Evolutionary conservation across 2,797 vertebrate genomes (phyloP), one percentile per base, ranked within the genome.

Genomic region (Phoebastria nigripes): DNA sequence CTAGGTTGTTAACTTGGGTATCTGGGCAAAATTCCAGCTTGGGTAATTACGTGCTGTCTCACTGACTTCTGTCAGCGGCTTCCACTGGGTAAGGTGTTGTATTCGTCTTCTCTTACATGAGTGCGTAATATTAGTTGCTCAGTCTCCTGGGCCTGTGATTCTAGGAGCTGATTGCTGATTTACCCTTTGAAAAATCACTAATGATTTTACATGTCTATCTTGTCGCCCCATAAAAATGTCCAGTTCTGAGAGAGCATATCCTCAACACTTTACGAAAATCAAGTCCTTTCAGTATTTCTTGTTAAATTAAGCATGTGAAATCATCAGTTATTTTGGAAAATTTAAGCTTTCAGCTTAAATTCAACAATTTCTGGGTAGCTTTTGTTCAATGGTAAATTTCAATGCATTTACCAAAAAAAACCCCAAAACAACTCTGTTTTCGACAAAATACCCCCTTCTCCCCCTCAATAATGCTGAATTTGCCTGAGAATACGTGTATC

Each of bases 1-100:
- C 86, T 89, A 63, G 67, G 78, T 87, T 92, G 71, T 89, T 94
- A 94, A 87, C 88, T 91, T 1, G 12, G 80, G 8, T 87, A 71
- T 80, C 83, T 95, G 89, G 94, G 88, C 93, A 87, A 16, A 76
- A 87, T 73, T 96, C 90, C 94, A 95, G 81, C 22, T 20, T 69
- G 74, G 63, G 42, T 92, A 93, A 93, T 95, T 93, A 67, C 4
- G 42, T 83, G 72, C 67, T 87, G 63, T 94, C 81, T 96, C 2
- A 0, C 83, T 78, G 47, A 83, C 66, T 77, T 90, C 63, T 77
- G 74, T 87, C 54, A 69, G 78, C 10, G 4, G 78, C 95, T 94
- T 86, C 65, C 2, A 0, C 39, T 71, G 71, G 59, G 9, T 89
- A 29, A 87, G 17, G 70, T 33, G 22, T 46, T 77, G 44, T 62